These are phyloP conservation scores for Eristalis pertinax DNA, from an alignment of 2,888 invertebrate genomes.

Conservation along the genomic window DNA sequence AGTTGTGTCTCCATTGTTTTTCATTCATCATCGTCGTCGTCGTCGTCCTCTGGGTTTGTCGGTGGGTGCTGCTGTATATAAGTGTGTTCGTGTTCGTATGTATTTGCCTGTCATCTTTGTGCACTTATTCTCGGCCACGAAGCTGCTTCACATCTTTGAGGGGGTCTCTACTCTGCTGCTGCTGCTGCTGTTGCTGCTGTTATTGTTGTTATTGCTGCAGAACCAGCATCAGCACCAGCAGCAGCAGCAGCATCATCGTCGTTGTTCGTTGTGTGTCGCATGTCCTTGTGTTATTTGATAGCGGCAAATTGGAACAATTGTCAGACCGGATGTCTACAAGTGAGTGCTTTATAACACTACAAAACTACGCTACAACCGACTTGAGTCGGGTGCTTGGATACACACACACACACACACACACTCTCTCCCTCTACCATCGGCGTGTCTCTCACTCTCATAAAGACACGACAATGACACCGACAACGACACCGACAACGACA, in stretches of 20 bases:
- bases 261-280: conserved; percentile 51
- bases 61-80: conserved; percentile 15
- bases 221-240: background rate
- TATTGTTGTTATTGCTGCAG: conserved; percentile 44
- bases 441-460: conserved; percentile 54
- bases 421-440: background rate
- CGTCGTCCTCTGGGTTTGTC: conserved; percentile 4
- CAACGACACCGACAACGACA: conserved; percentile 14
- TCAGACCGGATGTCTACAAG: conserved; percentile 76
- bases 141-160: conserved; percentile 60
- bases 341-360: conserved; percentile 73
- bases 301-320: conserved; percentile 76
- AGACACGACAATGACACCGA: conserved; percentile 22
- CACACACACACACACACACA: background rate
- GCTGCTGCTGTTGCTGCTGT: background rate
- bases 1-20: conserved; percentile 68
- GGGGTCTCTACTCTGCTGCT: conserved; percentile 34
- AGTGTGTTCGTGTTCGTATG: background rate
- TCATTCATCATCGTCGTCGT: conserved; percentile 61
- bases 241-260: background rate
- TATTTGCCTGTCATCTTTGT: background rate
- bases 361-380: conserved; percentile 58
- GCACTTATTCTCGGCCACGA: conserved; percentile 51
- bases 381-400: background rate
- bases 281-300: conserved; percentile 74